Conservation (phyloP, 2,888 invertebrate species). For the Artemia sinica region DNA sequence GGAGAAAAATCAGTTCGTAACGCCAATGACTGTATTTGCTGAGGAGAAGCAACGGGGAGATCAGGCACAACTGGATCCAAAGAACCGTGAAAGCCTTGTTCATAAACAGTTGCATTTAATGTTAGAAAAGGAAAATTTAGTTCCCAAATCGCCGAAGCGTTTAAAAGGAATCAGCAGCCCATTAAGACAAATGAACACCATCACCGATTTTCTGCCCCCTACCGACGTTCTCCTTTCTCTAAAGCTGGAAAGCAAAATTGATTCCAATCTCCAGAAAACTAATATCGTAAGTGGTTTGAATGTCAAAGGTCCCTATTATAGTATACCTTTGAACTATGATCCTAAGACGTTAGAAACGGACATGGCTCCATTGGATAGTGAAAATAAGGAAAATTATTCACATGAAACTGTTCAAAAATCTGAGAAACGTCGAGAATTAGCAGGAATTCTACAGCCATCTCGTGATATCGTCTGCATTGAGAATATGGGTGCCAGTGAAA, state of each 20-base stretch:
- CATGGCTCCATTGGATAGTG: not conserved
- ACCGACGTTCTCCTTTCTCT: not conserved
- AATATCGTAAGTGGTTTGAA: not conserved
- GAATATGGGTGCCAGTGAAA: constrained; percentile 37
- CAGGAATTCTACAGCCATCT: constrained; percentile 25
- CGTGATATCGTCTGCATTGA: constrained; percentile 20
- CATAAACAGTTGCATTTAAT: not conserved
- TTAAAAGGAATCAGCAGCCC: constrained; percentile 10
- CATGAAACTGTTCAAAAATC: not conserved
- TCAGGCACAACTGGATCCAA: no score
- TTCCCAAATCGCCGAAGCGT: not conserved
- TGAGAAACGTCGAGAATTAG: constrained; percentile 17
- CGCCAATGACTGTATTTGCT: no score
- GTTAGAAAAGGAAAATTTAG: not conserved
- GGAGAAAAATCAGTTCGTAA: no score
- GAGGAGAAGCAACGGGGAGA: no score
- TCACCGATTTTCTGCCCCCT: not conserved
- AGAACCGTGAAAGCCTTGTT: no score
- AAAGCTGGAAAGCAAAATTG: not conserved
- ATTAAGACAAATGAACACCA: not conserved
- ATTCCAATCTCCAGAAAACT: not conserved
- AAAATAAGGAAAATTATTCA: not conserved
- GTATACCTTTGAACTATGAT: not conserved
- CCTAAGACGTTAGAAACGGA: not conserved
- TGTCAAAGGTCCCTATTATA: not conserved